phyloP scores from a whole-genome alignment of 1,140 invertebrate genomes.

The Drosophila tropicalis region DNA sequence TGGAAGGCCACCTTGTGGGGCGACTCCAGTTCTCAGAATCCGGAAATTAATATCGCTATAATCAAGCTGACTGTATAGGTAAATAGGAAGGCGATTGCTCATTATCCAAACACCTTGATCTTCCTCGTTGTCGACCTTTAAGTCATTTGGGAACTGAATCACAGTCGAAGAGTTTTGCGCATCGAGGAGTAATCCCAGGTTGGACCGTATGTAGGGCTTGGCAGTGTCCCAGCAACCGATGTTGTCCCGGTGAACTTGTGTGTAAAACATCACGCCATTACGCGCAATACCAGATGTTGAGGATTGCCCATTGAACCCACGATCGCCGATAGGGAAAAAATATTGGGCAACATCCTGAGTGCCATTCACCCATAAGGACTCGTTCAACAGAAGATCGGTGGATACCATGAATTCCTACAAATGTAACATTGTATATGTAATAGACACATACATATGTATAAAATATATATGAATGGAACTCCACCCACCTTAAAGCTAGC shows the following conservation, averaged over 20 bases:
- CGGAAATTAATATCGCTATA: conserved; percentile 88
- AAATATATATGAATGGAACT: not conserved
- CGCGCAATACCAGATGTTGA: conserved; percentile 88
- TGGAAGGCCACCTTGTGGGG: conserved; percentile 85
- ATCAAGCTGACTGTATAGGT: conserved; percentile 88
- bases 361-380: conserved; percentile 84
- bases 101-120: conserved; percentile 90
- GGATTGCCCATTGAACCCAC: conserved; percentile 87
- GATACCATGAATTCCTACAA: conserved; percentile 88
- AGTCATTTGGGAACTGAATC: conserved; percentile 90
- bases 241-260: conserved; percentile 89
- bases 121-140: conserved; percentile 88
- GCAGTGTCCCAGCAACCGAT: conserved; percentile 91
- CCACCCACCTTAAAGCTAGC: conserved; percentile 86
- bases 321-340: conserved; percentile 87
- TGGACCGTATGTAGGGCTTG: conserved; percentile 87
- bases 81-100: conserved; percentile 89
- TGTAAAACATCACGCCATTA: conserved; percentile 90
- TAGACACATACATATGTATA: not conserved
- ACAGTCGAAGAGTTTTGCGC: conserved; percentile 84
- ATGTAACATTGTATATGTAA: not conserved
- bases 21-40: conserved; percentile 86
- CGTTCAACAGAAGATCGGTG: conserved; percentile 86
- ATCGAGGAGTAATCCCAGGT: conserved; percentile 85
- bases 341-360: conserved; percentile 83